Base-by-base conservation (phyloP, 2,797 vertebrate genomes). In the Sebastes alutus region DNA sequence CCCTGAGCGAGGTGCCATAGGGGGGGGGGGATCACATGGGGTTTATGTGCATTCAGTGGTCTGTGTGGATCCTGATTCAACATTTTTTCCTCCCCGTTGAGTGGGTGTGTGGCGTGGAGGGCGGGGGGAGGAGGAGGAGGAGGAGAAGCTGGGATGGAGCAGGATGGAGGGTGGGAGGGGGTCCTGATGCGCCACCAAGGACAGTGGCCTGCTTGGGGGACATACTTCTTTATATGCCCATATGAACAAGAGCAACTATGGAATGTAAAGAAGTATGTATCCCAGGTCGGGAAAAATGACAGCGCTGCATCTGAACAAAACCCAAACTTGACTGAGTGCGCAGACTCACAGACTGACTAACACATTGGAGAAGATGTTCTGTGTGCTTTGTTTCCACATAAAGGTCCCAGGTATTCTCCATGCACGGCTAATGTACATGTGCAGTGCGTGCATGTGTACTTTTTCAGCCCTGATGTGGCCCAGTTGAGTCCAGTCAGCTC, bases 251-350 rank as follows among this genome's bases (percentile, higher is more conserved):
- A 96, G 95, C 96, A 97, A 94, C 97, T 99, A 97, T 99, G 98
- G 98, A 99, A 99, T 99, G 98, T 99, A 98, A 99, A 99, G 98
- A 99, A 99, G 98, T 99, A 97, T 99, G 98, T 98, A 97, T 97
- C 96, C 95, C 97, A 97, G 98, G 97, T 95, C 30, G 91, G 97
- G 94, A 91, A 92, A 82, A 22, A 33, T 91, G 78, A 90, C 96
- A 92, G 80, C 88, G 42, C 67, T 2, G 65, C 82, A 82, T 76
- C 81, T 78, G 74, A 87, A 60, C 33, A 64, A 78, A 83, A 76
- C 20, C 61, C 30, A 69, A 49, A 76, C 67, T 62, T 63, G 64
- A 58, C 32, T 13, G 30, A 35, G 25, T 27, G 56, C 9, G 7
- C 49, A 63, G 65, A 78, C 38, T 46, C 38, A 46, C 38, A 46